Conservation (phyloP, 2,113 vertebrate genomes). For the Rallus limicola region DNA sequence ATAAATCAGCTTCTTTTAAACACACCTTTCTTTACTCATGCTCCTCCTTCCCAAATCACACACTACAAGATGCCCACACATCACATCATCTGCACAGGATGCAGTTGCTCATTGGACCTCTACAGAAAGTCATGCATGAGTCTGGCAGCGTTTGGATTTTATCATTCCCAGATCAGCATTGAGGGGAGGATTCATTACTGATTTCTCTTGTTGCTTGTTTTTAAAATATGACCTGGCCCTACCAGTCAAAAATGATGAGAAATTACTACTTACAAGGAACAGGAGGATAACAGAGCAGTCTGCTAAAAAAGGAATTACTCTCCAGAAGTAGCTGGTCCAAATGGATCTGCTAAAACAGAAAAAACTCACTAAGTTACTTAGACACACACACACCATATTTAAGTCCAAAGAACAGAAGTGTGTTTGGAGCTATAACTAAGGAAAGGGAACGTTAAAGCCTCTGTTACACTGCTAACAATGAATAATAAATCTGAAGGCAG, state of each 20-base stretch:
- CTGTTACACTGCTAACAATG: neutral
- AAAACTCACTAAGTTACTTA: neutral
- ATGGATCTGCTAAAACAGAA: neutral
- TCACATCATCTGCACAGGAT: neutral
- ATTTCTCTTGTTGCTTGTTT: neutral
- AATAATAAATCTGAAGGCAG: neutral
- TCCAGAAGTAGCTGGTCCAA: neutral
- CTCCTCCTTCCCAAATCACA: neutral
- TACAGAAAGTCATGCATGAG: neutral
- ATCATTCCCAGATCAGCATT: neutral
- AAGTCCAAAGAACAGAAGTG: neutral
- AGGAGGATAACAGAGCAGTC: neutral
- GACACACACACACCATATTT: neutral
- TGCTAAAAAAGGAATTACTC: neutral
- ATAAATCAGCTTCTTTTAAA: neutral
- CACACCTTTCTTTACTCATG: neutral
- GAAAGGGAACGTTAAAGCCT: neutral
- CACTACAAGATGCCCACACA: neutral
- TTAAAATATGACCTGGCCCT: neutral
- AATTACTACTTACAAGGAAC: neutral
- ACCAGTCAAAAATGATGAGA: neutral
- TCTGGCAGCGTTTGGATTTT: neutral
- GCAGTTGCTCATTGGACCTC: accelerated
- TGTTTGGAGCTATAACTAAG: neutral
- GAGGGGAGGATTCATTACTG: neutral